Conservation (phyloP, 1,140 invertebrate species). For the Trichoplusia ni region DNA sequence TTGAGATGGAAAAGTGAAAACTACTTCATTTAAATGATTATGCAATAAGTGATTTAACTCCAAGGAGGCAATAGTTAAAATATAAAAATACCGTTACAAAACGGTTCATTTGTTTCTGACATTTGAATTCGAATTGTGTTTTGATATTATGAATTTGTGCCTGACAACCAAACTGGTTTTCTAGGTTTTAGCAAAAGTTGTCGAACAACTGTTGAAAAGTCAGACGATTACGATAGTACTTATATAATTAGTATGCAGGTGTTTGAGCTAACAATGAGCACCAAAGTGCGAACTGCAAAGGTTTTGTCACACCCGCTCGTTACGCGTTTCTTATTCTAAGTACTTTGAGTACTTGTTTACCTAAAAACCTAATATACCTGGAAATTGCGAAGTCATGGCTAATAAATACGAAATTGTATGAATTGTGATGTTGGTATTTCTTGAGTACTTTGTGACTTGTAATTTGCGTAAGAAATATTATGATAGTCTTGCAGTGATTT, state of each 20-base stretch:
- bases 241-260: constrained; percentile 10
- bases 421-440: background rate
- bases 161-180: background rate
- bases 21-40: too few species aligned
- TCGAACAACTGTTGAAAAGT: background rate
- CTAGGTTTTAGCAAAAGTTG: background rate
- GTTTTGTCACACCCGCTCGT: background rate
- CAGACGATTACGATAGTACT: constrained; percentile 4
- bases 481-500: too few species aligned
- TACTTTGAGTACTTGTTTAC: background rate
- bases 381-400: background rate
- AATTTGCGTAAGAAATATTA: too few species aligned
- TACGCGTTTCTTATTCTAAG: constrained; percentile 1
- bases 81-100: too few species aligned
- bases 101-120: too few species aligned
- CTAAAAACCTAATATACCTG: background rate
- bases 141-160: background rate
- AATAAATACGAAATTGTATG: background rate
- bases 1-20: too few species aligned
- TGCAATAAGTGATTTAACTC: too few species aligned
- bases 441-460: too few species aligned
- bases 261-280: constrained; percentile 1
- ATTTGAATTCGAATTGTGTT: too few species aligned
- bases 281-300: background rate
- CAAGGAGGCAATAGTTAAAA: too few species aligned